These are phyloP conservation scores for Amphipyra tragopoginis DNA, from an alignment of 2,888 invertebrate genomes.

Conservation along the genomic window DNA sequence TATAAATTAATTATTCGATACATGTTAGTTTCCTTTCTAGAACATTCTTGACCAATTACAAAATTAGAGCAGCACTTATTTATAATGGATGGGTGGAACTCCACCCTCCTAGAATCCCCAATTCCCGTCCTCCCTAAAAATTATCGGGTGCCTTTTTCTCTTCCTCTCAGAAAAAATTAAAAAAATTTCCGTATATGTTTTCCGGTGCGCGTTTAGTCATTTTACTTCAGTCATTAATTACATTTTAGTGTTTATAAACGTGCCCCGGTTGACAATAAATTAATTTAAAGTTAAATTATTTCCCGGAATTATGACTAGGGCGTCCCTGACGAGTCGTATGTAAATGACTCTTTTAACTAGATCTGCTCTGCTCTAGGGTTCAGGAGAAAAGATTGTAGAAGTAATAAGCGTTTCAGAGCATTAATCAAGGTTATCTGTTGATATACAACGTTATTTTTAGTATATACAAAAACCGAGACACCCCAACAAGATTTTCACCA, in stretches of 20 bases:
- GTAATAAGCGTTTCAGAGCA: too few species aligned
- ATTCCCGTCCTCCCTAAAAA: conserved; percentile 19
- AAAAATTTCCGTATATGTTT: conserved; percentile 3
- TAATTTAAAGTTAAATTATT: conserved; percentile 34
- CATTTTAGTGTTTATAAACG: conserved; percentile 28
- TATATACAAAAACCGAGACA: too few species aligned
- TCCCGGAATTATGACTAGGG: conserved; percentile 1
- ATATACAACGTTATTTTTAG: too few species aligned
- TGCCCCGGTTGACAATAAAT: conserved; percentile 25
- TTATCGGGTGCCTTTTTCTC: conserved; percentile 1
- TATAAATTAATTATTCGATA: conserved; percentile 10
- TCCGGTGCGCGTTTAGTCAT: conserved; percentile 11
- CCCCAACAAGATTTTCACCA: too few species aligned
- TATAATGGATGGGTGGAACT: conserved; percentile 42
- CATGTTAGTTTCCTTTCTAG: conserved; percentile 24
- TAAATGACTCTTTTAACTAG: conserved; percentile 13
- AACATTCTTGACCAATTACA: conserved; percentile 31
- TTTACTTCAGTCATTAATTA: conserved; percentile 38
- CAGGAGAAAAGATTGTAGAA: too few species aligned
- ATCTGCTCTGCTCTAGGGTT: conserved; percentile 1
- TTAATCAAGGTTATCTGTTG: too few species aligned
- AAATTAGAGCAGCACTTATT: conserved; percentile 46
- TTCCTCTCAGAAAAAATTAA: conserved; percentile 3
- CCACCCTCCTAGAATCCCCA: conserved; percentile 12
- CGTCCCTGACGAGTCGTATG: conserved; percentile 16